Evolutionary conservation across 1,140 invertebrate species (phyloP).

Genomic region (Pseudomyrmex sp.): DNA sequence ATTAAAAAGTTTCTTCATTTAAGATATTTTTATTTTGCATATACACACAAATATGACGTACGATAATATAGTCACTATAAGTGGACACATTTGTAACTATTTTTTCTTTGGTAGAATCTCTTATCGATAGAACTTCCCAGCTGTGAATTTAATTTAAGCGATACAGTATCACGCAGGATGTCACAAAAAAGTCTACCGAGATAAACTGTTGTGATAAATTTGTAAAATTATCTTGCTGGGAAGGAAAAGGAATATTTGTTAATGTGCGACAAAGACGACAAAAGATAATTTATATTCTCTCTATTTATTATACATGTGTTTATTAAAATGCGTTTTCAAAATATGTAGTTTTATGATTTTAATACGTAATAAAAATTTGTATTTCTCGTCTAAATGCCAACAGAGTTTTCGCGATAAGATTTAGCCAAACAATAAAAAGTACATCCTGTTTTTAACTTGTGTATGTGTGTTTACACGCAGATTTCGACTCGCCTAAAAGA

Average conservation of each 20-base stretch:
- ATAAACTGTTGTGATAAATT: constrained; percentile 38
- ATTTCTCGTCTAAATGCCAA: no score
- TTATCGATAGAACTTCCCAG: constrained; percentile 59
- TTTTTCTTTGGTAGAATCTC: constrained; percentile 5
- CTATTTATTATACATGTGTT: not conserved
- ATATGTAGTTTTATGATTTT: not conserved
- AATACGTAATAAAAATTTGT: no score
- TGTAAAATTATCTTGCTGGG: not conserved
- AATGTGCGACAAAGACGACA: not conserved
- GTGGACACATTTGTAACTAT: constrained; percentile 19
- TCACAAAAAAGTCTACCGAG: constrained; percentile 51
- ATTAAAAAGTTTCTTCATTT: no score
- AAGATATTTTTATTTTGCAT: no score
- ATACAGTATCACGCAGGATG: constrained; percentile 63
- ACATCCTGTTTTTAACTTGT: not conserved
- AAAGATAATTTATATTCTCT: constrained; percentile 9
- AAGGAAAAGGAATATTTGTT: not conserved
- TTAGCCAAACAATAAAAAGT: not conserved
- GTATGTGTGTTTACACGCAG: no score
- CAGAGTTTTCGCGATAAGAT: no score
- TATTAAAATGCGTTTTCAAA: not conserved
- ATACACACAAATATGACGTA: no score
- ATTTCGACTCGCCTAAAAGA: not conserved
- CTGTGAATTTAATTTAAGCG: constrained; percentile 14
- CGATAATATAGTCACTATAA: not conserved